Evolutionary conservation across 2,113 vertebrate genomes (phyloP), one percentile per base, ranked within the genome.

Genomic region (Elephas maximus): DNA sequence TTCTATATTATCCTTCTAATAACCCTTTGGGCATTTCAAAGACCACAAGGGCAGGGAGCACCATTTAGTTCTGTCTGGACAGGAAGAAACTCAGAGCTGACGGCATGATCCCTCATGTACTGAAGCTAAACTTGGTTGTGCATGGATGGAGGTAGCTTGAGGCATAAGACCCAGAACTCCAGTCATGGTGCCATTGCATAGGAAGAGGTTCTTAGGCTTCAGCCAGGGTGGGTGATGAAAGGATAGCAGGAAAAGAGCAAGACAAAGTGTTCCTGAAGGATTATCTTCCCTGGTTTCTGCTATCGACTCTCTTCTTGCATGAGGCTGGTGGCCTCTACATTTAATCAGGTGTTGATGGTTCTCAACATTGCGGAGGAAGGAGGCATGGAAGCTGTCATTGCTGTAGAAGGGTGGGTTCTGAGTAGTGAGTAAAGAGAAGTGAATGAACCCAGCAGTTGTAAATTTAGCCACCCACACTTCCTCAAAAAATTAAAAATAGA

Each of bases 401-500:
- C 73, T 18, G 4, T 26, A 63, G 77, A n/a, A 85, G 26, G n/a
- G 28, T 45, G 30, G 48, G 37, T 53, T 80, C 65, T 62, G 21
- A 87, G 81, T 23, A 65, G 41, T 53, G 21, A 87, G 81, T 23
- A 65, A n/a, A 57, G 41, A 80, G 81, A 92, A 84, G 71, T 51
- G 48, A 69, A 26, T 88, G 37, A 81, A 53, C 45, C 88, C 57
- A 62, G 44, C 73, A 44, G 48, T 53, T 92, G 7, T 71, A 82
- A 95, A 82, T 60, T 17, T 78, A 76, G 30, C 26, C 44, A 24
- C 9, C 33, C 37, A 14, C 28, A 85, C 48, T 81, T 88, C 82
- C 96, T 90, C 73, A 71, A 85, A 93, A 93, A 88, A 53, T 44
- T 78, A 80, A 95, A 85, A 53, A 85, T 18, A 83, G 24, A 79